Conservation (phyloP, 2,113 vertebrate genomes). For the Aleadryas rufinucha region DNA sequence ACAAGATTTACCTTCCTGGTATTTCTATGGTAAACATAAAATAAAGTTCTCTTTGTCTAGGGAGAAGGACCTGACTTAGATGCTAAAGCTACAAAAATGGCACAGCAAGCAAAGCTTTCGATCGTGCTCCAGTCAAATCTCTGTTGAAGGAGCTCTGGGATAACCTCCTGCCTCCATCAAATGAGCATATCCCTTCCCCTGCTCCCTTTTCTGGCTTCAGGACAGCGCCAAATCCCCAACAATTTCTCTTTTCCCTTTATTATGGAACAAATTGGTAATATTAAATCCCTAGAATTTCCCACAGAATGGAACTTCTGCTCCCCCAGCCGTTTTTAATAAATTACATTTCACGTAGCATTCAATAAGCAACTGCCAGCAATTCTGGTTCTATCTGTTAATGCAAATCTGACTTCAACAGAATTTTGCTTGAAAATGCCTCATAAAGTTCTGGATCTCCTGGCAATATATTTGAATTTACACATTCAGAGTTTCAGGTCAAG, state of each 20-base stretch:
- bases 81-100: neutral
- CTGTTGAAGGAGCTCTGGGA: neutral
- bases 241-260: slow-evolving; percentile 15
- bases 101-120: neutral
- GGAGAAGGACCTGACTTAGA: neutral
- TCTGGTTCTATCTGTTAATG: neutral
- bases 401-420: neutral
- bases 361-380: neutral
- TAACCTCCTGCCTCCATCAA: neutral
- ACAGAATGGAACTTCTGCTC: slow-evolving; percentile 30
- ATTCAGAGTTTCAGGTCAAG: neutral
- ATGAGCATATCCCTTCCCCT: neutral
- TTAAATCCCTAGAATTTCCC: slow-evolving; percentile 29
- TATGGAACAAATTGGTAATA: slow-evolving; percentile 39
- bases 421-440: neutral
- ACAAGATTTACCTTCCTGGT: neutral
- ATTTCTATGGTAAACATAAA: neutral
- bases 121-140: neutral
- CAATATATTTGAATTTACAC: neutral
- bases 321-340: slow-evolving; percentile 40
- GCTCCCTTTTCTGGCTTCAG: neutral
- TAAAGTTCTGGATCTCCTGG: neutral
- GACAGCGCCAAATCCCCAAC: neutral
- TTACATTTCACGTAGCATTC: neutral
- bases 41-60: neutral